Evolutionary conservation across 1,140 invertebrate species (phyloP).

Genomic region (Geopemphigus sp.): DNA sequence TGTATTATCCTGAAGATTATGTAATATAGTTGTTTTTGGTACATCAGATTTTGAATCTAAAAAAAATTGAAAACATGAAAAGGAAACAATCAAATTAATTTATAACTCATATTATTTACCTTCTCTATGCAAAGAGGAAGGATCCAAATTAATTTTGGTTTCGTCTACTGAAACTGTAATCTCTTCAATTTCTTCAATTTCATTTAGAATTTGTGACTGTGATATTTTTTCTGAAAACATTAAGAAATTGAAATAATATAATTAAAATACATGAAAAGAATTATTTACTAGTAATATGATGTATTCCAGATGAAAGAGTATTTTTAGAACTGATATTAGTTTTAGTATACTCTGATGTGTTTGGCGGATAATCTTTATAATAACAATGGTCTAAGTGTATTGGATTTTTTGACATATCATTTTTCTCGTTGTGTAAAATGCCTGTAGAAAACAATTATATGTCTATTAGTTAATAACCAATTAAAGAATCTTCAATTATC

Average conservation of each 20-base stretch:
- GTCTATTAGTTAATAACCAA: too few relatives aligned
- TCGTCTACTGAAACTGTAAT: not conserved
- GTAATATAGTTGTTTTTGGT: not conserved
- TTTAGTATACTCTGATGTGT: not conserved
- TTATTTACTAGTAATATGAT: conserved; percentile 25
- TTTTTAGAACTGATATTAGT: not conserved
- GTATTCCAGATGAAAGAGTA: not conserved
- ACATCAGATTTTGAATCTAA: not conserved
- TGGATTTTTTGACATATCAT: not conserved
- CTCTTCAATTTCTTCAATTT: conserved; percentile 31
- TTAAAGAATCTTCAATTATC: too few relatives aligned
- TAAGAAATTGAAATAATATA: not conserved
- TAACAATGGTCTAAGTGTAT: conserved; percentile 43
- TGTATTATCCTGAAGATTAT: not conserved
- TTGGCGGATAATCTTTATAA: conserved; percentile 20
- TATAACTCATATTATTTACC: not conserved
- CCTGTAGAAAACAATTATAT: too few relatives aligned
- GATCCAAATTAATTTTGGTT: not conserved
- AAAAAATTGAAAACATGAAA: not conserved
- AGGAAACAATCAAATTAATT: not conserved
- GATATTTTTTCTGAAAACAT: not conserved
- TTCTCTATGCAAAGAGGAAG: not conserved
- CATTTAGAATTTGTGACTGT: conserved; percentile 6
- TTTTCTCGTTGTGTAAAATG: conserved; percentile 3
- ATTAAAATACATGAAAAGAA: not conserved